Base-by-base conservation (phyloP, 2,797 vertebrate species). In the Gorsachius magnificus region DNA sequence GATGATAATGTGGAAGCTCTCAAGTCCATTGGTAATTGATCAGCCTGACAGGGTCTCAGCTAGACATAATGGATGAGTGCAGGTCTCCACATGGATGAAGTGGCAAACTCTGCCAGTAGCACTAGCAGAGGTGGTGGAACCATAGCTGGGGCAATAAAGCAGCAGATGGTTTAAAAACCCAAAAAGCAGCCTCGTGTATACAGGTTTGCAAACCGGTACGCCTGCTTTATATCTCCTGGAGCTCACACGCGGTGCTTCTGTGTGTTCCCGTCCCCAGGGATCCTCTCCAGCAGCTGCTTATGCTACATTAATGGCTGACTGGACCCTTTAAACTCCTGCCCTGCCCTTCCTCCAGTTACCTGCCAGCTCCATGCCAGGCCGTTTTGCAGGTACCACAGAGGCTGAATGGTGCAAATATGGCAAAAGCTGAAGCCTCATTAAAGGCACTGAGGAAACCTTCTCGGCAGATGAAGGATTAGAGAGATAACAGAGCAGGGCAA, bases 21-120 rank as follows among this genome's bases (percentile, higher is more conserved):
- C 4, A 5, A 46, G 57, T 88, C 58, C 41, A 6, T 7, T 64
- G 46, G 51, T 46, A 10, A 16, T 3, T 19, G 56, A 21, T 82
- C 35, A 58, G 38, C 66, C 36, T 29, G n/a, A 26, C 29, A 11
- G 41, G 26, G 21, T 41, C 66, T 61, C 36, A 14, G 57, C 33
- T 10, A 7, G 25, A 13, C 0, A 1, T 9, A 25, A 22, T 6
- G 61, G 48, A 10, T 71, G 75, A 56, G 43, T 1, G 0, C 26
- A 20, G 15, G n/a, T 70, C 57, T 84, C 48, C 1, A 1, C 9
- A 0, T 9, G 13, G n/a, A 38, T 12, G 43, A 58, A 29, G 38
- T 9, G 22, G 29, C 25, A 50, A 33, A 31, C 36, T 66, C 35
- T 13, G 36, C 24, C 3, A 0, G n/a, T 12, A 19, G 29, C 29